A percentile compares a stretch with the other conserved stretches of the same genome.
phyloP scores from a whole-genome alignment of 2,113 vertebrate species.

The Grammatotria lemairii region DNA sequence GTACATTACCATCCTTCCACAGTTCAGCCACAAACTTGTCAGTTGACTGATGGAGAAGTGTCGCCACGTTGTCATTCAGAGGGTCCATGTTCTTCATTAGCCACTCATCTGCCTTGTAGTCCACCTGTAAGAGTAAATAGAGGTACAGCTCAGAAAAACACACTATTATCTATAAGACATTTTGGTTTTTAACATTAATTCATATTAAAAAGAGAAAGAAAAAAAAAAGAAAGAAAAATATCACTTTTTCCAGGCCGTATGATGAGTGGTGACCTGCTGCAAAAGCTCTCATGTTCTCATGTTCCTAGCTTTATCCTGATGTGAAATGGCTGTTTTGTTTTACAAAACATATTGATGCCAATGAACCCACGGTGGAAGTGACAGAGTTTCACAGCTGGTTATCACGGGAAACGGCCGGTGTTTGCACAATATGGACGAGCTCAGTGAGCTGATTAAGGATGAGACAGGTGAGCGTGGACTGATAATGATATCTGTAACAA shows the following conservation, averaged over 20 bases:
- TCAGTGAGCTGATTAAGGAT: background rate
- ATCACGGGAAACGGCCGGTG: fast-evolving
- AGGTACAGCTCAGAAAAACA: background rate
- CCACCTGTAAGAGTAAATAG: conserved; percentile 74
- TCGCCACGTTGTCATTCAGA: conserved; percentile 95
- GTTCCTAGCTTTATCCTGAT: background rate
- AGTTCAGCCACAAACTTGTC: conserved; percentile 95
- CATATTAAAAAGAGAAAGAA: background rate
- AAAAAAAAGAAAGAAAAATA: background rate
- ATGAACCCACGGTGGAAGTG: background rate
- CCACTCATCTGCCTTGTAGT: conserved; percentile 98
- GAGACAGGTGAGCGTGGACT: background rate
- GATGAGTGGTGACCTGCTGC: background rate
- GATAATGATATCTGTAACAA: too few species aligned
- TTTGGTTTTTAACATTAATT: background rate
- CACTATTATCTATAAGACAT: background rate
- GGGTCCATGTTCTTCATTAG: conserved; percentile 99
- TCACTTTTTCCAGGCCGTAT: background rate
- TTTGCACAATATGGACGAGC: background rate
- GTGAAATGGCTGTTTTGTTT: background rate
- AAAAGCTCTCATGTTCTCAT: background rate
- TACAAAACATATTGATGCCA: background rate
- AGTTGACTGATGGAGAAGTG: conserved; percentile 91
- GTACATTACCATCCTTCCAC: conserved; percentile 91
- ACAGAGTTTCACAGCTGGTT: background rate